phyloP scores from a whole-genome alignment of 2,113 vertebrate genomes.

The Glaucidium brasilianum region DNA sequence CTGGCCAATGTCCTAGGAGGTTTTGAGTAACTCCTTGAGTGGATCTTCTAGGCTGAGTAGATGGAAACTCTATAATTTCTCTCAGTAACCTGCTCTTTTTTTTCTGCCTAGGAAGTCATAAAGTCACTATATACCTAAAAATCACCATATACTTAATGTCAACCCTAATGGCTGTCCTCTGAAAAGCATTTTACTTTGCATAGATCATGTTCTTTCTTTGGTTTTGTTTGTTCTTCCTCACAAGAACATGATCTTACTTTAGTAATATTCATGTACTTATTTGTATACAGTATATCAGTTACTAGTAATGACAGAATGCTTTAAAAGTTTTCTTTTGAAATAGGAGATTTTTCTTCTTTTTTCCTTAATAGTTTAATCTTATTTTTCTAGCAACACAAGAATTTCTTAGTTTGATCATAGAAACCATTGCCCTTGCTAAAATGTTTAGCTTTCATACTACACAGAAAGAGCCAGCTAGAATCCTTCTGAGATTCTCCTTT shows the following conservation, averaged over 20 bases:
- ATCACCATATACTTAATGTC: not conserved
- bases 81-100: not conserved
- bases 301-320: not conserved
- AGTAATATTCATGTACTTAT: not conserved
- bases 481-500: not conserved
- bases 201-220: not conserved
- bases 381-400: not conserved
- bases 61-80: not conserved
- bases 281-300: not conserved
- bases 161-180: too few species aligned
- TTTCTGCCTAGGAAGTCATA: not conserved
- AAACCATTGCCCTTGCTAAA: not conserved
- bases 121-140: not conserved
- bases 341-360: not conserved
- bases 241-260: not conserved
- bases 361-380: not conserved
- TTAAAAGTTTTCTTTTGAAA: not conserved
- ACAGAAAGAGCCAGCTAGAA: not conserved
- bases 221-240: not conserved
- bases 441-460: not conserved
- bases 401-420: not conserved
- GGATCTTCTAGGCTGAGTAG: not conserved
- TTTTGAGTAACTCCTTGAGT: not conserved
- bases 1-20: not conserved
- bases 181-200: not conserved